Evolutionary conservation across 2,888 invertebrate species (phyloP).

Genomic region (Troides oblongomaculatus): DNA sequence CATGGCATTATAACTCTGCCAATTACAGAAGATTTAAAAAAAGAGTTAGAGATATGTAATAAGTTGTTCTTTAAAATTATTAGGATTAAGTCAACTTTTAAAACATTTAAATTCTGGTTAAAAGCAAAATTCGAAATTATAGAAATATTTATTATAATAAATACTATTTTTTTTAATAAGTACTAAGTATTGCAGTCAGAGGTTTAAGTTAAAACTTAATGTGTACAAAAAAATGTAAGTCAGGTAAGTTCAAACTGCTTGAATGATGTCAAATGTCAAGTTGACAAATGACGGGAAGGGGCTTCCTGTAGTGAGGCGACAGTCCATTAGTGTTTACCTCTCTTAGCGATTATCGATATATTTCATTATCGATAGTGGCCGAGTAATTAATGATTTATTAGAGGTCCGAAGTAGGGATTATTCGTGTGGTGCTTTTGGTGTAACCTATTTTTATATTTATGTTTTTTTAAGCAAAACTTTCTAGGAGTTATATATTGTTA

Average conservation of each 20-base stretch:
- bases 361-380: slow-evolving; percentile 49
- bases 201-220: slow-evolving; percentile 25
- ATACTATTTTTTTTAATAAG: background rate
- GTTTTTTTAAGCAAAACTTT: background rate
- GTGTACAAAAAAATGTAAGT: slow-evolving; percentile 42
- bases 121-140: background rate
- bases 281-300: slow-evolving; percentile 69
- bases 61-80: background rate
- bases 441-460: background rate
- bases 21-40: background rate
- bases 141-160: background rate
- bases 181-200: background rate
- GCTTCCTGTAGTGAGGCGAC: slow-evolving; percentile 70
- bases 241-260: slow-evolving; percentile 54
- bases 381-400: slow-evolving; percentile 55
- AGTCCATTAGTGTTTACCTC: slow-evolving; percentile 54
- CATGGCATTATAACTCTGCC: no score
- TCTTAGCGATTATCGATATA: slow-evolving; percentile 49
- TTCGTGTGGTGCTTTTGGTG: background rate
- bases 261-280: slow-evolving; percentile 76
- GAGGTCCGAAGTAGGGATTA: slow-evolving; percentile 10
- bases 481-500: no score
- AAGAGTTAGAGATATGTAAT: background rate
- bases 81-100: background rate
- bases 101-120: background rate